A percentile compares a stretch with the other conserved stretches of the same genome.
phyloP scores from a whole-genome alignment of 2,888 invertebrate species.

The Palloptera scutellata region DNA sequence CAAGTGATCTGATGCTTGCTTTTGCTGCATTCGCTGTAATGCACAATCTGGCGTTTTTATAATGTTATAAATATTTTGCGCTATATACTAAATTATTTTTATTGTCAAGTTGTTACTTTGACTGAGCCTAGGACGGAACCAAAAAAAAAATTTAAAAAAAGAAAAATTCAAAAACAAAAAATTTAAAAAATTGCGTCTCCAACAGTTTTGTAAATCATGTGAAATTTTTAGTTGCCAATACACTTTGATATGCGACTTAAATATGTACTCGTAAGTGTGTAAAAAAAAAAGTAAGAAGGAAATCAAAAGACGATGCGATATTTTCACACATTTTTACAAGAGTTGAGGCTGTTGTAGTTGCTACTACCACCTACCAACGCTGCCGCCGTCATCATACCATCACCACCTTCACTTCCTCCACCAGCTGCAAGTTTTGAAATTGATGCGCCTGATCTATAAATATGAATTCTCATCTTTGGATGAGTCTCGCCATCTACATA shows the following conservation, averaged over 20 bases:
- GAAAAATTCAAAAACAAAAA: not conserved
- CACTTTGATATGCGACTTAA: not conserved
- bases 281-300: slow-evolving; percentile 8
- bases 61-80: slow-evolving; percentile 28
- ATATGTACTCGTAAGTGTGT: too few species aligned
- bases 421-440: slow-evolving; percentile 18
- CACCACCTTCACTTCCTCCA: not conserved
- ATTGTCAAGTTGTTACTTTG: slow-evolving; percentile 28
- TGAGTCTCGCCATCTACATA: slow-evolving; percentile 6
- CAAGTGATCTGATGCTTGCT: slow-evolving; percentile 4
- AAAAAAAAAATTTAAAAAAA: not conserved
- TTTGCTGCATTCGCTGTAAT: slow-evolving; percentile 11
- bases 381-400: not conserved
- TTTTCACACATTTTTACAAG: slow-evolving; percentile 29
- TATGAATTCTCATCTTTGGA: slow-evolving; percentile 12
- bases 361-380: not conserved
- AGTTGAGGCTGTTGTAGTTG: slow-evolving; percentile 1
- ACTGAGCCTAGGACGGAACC: not conserved
- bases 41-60: slow-evolving; percentile 27
- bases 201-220: slow-evolving; percentile 1
- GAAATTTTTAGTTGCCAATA: not conserved
- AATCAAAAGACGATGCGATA: slow-evolving; percentile 14
- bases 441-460: slow-evolving; percentile 30
- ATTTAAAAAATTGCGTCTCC: not conserved
- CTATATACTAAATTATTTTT: slow-evolving; percentile 32